Percentiles rank a stretch among this genome's conserved stretches.
phyloP scores from a whole-genome alignment of 2,888 invertebrate species.

The Drosophila meridionalis region DNA sequence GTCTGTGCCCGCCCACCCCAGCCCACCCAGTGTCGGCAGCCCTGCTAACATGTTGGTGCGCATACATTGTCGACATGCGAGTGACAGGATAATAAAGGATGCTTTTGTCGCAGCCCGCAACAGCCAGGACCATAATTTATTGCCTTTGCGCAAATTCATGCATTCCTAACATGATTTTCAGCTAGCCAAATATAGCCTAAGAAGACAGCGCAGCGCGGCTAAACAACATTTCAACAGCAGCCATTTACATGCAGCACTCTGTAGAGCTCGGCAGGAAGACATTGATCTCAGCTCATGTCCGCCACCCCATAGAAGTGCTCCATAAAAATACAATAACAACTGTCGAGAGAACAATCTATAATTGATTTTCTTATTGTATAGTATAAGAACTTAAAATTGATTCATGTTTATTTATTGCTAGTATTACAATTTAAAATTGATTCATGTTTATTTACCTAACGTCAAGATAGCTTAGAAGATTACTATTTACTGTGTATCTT shows the following conservation, averaged over 20 bases:
- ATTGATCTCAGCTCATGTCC: not conserved
- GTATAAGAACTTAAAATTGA: not conserved
- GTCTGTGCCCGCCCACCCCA: slow-evolving; percentile 14
- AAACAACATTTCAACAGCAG: not conserved
- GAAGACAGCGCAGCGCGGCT: slow-evolving; percentile 2
- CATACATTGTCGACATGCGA: slow-evolving; percentile 58
- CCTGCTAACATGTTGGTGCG: slow-evolving; percentile 27
- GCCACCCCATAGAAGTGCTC: not conserved
- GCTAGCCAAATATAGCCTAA: slow-evolving; percentile 37
- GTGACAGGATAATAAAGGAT: slow-evolving; percentile 70
- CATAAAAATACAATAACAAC: not conserved
- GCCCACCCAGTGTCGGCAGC: slow-evolving; percentile 9
- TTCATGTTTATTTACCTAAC: no score
- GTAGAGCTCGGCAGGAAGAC: not conserved
- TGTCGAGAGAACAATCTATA: not conserved
- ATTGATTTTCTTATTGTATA: not conserved
- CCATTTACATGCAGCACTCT: not conserved
- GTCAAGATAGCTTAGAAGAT: no score
- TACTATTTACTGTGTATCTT: not conserved
- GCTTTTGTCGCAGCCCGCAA: slow-evolving; percentile 51
- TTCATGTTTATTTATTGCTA: not conserved
- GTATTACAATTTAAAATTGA: no score
- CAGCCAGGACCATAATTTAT: slow-evolving; percentile 41
- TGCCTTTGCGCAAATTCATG: slow-evolving; percentile 38
- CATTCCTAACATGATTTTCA: slow-evolving; percentile 49